These are phyloP conservation scores for Apamea epomidion DNA, from an alignment of 2,888 invertebrate species.

Conservation along the genomic window DNA sequence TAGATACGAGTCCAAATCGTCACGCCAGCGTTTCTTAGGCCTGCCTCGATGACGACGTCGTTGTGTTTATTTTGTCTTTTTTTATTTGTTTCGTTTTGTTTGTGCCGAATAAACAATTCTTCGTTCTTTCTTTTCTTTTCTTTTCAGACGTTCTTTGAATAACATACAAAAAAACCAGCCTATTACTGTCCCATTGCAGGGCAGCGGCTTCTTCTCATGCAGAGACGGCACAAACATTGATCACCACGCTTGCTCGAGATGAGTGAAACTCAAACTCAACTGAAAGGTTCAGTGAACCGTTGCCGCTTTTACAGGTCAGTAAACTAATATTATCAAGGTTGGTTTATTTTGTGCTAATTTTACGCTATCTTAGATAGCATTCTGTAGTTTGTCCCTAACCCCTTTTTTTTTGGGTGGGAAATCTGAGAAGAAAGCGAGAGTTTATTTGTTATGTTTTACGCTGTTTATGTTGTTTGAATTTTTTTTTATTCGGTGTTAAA, in stretches of 20 bases:
- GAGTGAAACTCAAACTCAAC: not conserved
- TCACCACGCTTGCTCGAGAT: not conserved
- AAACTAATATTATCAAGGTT: not conserved
- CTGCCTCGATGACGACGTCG: not conserved
- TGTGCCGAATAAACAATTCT: no score
- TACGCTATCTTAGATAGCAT: not conserved
- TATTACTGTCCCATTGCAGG: no score
- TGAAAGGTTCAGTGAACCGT: not conserved
- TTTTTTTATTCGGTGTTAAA: not conserved
- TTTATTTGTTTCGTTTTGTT: no score
- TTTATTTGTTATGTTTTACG: not conserved
- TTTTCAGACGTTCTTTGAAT: not conserved
- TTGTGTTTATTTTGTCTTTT: no score
- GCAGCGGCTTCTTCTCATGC: not conserved
- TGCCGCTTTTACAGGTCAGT: not conserved
- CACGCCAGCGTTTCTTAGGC: not conserved
- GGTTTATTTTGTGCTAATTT: not conserved
- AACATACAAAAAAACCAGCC: not conserved
- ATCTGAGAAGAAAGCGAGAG: not conserved
- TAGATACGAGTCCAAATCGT: no score
- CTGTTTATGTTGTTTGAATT: not conserved
- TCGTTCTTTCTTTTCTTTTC: no score
- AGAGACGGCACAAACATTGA: not conserved
- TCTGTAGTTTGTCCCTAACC: not conserved
- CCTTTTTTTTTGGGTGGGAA: no score